These are phyloP conservation scores for Diploptera punctata DNA, from an alignment of 2,888 invertebrate genomes.

Conservation along the genomic window DNA sequence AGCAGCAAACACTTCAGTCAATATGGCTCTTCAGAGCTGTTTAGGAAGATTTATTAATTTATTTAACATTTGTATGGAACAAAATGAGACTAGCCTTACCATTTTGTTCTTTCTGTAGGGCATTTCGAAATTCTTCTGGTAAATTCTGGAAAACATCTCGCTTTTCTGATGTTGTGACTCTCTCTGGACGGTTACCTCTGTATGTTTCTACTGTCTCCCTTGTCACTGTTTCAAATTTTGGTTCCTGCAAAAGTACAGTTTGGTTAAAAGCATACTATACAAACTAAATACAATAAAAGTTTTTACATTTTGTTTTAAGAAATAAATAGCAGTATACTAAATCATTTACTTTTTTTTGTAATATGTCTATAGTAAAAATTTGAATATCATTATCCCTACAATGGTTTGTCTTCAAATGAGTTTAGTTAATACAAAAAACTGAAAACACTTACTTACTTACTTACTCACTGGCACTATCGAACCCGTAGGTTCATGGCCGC, in stretches of 20 bases:
- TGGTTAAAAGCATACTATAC: neutral
- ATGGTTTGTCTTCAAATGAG: no score
- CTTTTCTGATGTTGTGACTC: constrained; percentile 65
- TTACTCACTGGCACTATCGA: no score
- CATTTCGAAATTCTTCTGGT: constrained; percentile 50
- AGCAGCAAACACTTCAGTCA: neutral
- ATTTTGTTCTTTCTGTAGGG: neutral
- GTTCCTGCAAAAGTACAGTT: constrained; percentile 57
- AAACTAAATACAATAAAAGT: neutral
- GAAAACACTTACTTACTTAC: no score
- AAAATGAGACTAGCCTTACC: neutral
- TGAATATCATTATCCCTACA: no score
- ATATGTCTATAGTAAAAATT: no score
- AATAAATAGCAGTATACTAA: no score
- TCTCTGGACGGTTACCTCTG: constrained; percentile 66
- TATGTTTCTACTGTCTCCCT: constrained; percentile 71
- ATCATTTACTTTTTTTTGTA: no score
- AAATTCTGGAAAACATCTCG: constrained; percentile 58
- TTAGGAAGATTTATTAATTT: no score
- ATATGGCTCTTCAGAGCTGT: neutral
- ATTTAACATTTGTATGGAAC: no score
- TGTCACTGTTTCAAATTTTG: constrained; percentile 68
- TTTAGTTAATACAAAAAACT: no score
- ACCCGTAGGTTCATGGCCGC: no score
- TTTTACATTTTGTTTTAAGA: no score